Base-by-base conservation (phyloP, 2,888 invertebrate genomes). In the Harpalus rufipes region DNA sequence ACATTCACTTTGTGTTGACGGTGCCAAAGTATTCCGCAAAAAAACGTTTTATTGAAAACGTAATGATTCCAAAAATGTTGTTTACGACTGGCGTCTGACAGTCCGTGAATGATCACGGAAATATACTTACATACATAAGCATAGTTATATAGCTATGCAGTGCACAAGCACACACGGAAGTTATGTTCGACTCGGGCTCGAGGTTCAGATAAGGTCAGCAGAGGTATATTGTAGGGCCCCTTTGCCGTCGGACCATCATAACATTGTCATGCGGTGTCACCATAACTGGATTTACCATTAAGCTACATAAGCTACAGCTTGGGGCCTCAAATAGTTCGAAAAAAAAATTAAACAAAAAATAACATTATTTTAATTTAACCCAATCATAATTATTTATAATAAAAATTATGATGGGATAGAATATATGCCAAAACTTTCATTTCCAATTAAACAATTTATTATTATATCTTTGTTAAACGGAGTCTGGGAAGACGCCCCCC, bases 151-250 rank as follows among this genome's bases (percentile, higher is more conserved):
- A 39, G 32, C 68, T 68, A 68, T 41, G 41, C 32, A 39, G 44
- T 18, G 41, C 41, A 74, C 44, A 44, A 41, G 72, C 44, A 74
- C 14, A 41, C 44, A 74, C 72, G 72, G 72, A 74, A 74, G 72
- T 74, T 16, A 74, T 74, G 14, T 74, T 39, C 39, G 41, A 7
- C 16, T 72, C 14, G 32, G 68, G 14, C 7, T 72, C 7, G 32
- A 74, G 72, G 72, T 74, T 74, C 44, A 74, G 32, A 74, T 44
- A 74, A 74, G 72, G 72, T 74, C 72, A 74, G 25, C 18, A 74
- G 32, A 74, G 41, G 72, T 74, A 16, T 44, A 74, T 74, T 74
- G 41, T 41, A 32, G 41, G 41, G 44, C 80, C 63, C 18, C n/a
- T 1, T 44, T 59, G 78, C 18, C 14, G 18, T 79, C 12, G 68